A percentile compares a stretch with the other conserved stretches of the same genome.
Evolutionary conservation across 2,113 vertebrate species (phyloP).

Genomic region (Upupa epops): DNA sequence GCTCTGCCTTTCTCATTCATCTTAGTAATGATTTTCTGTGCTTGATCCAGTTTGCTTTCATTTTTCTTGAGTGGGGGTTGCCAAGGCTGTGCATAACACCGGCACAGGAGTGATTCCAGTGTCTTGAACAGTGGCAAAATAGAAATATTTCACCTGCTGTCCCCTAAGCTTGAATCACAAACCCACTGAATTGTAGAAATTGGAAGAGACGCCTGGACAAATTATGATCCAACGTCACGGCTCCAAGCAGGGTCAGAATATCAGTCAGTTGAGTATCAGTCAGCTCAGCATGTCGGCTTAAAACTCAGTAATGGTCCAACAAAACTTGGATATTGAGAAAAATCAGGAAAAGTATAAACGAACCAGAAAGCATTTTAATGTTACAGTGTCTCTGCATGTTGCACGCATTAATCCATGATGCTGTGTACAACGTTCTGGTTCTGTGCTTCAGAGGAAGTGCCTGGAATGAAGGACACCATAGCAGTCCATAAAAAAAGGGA

Average conservation of each 20-base stretch:
- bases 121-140: background rate
- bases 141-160: conserved; percentile 12
- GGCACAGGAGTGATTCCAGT: background rate
- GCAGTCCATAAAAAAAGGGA: background rate
- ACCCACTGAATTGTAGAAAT: background rate
- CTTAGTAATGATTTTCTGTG: conserved; percentile 54
- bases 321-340: background rate
- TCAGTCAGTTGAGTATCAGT: background rate
- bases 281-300: background rate
- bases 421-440: background rate
- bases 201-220: background rate
- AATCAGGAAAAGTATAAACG: background rate
- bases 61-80: background rate
- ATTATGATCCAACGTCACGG: background rate
- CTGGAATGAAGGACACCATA: background rate
- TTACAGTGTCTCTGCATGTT: background rate
- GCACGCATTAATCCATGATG: background rate
- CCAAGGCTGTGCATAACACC: background rate
- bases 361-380: background rate
- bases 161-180: background rate
- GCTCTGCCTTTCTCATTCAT: conserved; percentile 29
- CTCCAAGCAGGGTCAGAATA: background rate
- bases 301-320: background rate
- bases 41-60: background rate
- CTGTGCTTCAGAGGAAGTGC: background rate